Evolutionary conservation across 1,140 invertebrate genomes (phyloP), one percentile per base, ranked within the genome.

Genomic region (Melanaphis sacchari): DNA sequence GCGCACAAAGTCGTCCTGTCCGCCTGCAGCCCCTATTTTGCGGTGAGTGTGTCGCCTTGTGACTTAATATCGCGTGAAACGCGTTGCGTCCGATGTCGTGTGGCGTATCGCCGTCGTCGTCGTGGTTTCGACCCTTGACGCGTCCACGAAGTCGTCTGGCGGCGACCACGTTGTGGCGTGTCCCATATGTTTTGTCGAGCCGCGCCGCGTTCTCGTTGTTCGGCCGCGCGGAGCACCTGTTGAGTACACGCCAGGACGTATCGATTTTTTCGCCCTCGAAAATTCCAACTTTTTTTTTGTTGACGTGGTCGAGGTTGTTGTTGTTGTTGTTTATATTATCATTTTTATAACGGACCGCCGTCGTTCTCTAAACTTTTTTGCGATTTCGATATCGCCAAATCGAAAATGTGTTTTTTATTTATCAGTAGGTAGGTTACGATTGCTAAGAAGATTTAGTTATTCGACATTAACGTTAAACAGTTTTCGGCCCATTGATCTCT

Each of bases 21-120:
- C 46, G 94, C 94, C 31, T 94, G 94, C 91, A 94, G 94, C 93
- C 94, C 94, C 18, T 94, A 94, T 93, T 94, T 94, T 46, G 94
- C 94, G 89, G 94, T 94, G 93, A 94, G 94, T n/a, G n/a, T n/a
- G n/a, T n/a, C n/a, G n/a, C n/a, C n/a, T n/a, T n/a, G n/a, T n/a
- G n/a, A n/a, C n/a, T n/a, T n/a, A n/a, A n/a, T n/a, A n/a, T n/a
- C n/a, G n/a, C n/a, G n/a, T n/a, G n/a, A n/a, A n/a, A n/a, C n/a
- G n/a, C n/a, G n/a, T n/a, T n/a, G n/a, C n/a, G n/a, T n/a, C n/a
- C n/a, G n/a, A 15, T 9, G n/a, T 89, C 0, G 4, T 22, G n/a
- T n/a, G 87, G 88, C 54, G 21, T 46, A 49, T 31, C 38, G 84
- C 24, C 22, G 38, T 22, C 11, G 66, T 38, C 21, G 36, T 38